Conservation (phyloP, 2,113 vertebrate species). For the Butorides virescens region DNA sequence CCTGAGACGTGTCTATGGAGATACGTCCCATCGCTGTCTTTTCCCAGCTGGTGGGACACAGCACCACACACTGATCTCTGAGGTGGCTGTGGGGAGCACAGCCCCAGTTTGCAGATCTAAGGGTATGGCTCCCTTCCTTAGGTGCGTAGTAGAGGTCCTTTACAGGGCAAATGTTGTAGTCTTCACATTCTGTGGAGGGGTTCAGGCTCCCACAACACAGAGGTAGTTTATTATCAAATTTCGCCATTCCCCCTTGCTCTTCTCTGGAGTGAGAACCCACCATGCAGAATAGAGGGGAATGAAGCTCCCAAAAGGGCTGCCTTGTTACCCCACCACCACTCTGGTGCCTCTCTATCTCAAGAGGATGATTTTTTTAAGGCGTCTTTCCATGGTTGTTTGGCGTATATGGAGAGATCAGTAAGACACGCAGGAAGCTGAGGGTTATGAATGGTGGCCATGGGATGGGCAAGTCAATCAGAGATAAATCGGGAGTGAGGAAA, state of each 20-base stretch:
- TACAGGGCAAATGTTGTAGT: not conserved
- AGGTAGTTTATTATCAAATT: not conserved
- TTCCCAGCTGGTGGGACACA: not conserved
- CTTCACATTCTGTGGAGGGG: not conserved
- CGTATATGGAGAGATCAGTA: not conserved
- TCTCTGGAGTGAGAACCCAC: not conserved
- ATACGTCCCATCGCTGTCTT: not conserved
- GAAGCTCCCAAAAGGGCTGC: not conserved
- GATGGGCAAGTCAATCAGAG: conserved; percentile 17
- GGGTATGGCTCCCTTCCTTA: not conserved
- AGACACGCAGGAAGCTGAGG: not conserved
- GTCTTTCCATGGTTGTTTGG: not conserved
- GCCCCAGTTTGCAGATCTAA: not conserved
- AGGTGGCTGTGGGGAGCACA: not conserved
- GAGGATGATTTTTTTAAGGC: not conserved
- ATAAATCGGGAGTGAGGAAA: conserved; percentile 25
- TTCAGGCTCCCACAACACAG: not conserved
- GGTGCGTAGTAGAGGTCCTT: not conserved
- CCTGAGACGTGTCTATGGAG: not conserved
- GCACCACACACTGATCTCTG: not conserved
- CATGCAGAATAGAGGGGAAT: not conserved
- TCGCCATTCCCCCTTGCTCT: not conserved
- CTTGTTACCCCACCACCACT: not conserved
- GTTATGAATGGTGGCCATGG: conserved; percentile 32
- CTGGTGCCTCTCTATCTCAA: not conserved